These are phyloP conservation scores for Motacilla alba DNA, from an alignment of 2,113 vertebrate genomes.

Conservation along the genomic window DNA sequence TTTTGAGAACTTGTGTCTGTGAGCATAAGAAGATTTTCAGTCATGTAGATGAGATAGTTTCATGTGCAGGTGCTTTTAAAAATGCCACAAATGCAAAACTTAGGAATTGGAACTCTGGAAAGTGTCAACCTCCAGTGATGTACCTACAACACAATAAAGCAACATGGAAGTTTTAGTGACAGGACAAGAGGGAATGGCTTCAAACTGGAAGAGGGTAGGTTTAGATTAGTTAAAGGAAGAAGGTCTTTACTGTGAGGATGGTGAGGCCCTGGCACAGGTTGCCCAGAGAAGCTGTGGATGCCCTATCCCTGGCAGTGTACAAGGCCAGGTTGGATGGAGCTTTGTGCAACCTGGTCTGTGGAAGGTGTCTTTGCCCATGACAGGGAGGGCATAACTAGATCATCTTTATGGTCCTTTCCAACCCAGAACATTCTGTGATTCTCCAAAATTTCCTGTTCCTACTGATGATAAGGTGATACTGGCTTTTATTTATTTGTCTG, in stretches of 20 bases:
- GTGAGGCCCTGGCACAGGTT: background rate
- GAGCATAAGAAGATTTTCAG: background rate
- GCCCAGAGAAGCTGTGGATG: background rate
- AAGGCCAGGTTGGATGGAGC: background rate
- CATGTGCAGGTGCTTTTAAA: background rate
- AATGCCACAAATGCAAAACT: background rate
- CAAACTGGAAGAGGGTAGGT: background rate
- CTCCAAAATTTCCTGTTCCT: background rate
- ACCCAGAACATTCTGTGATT: background rate
- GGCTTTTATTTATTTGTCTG: background rate
- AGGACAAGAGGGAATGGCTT: background rate
- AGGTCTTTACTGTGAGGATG: background rate
- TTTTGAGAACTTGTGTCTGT: background rate
- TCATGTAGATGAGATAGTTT: background rate
- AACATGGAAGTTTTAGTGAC: background rate
- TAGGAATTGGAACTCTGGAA: background rate
- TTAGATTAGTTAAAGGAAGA: background rate
- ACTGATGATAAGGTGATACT: background rate
- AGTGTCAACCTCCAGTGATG: background rate
- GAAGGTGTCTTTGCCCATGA: background rate
- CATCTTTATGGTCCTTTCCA: background rate
- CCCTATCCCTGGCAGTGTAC: background rate
- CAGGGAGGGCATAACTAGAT: fast-evolving
- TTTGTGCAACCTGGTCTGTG: background rate
- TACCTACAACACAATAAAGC: background rate